Base-by-base conservation (phyloP, 1,140 invertebrate species). In the Agraylea sexmaculata region DNA sequence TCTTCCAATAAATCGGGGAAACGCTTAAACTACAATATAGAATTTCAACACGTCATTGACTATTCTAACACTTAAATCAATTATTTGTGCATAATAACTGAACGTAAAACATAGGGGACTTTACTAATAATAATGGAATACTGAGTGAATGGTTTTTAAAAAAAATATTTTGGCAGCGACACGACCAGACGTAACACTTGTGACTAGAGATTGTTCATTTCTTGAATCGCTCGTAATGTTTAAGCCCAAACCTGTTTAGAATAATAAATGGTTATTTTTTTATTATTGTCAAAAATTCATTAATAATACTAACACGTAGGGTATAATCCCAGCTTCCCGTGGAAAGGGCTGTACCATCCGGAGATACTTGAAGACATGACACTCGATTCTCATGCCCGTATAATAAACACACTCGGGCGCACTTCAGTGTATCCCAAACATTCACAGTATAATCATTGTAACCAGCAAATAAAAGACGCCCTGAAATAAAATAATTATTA, bases 361-460 rank as follows among this genome's bases (percentile, higher is more conserved):
- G 94, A 32, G 93, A 93, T 12, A 95, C 83, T 62, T 87, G 82
- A 33, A 98, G 69, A 70, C 87, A 92, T 39, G 90, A 90, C 15
- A 98, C 89, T 53, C 93, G 73, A 65, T 99, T 98, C 68, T 99
- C 96, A 66, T 99, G 96, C 1, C 93, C 94, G 59, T 95, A 96
- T 17, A 99, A 69, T 42, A 97, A 77, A 55, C 83, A 83, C 11
- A 96, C 79, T 40, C 96, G 73, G 36, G 77, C 75, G 57, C 83
- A 93, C 58, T 98, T 98, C 20, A 99, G 64, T 12, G 91, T 90
- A 67, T 99, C 96, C 96, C 96, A 99, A 11, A 96, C 83, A 67
- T 97, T 93, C 16, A 98, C 87, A 13, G 92, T 96, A 62, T 99
- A 96, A 68, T 99, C 96, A 64, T 94, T 94, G 69, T 99, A 99